phyloP scores from a whole-genome alignment of 2,888 invertebrate species.

The Epirrhoe alternata region DNA sequence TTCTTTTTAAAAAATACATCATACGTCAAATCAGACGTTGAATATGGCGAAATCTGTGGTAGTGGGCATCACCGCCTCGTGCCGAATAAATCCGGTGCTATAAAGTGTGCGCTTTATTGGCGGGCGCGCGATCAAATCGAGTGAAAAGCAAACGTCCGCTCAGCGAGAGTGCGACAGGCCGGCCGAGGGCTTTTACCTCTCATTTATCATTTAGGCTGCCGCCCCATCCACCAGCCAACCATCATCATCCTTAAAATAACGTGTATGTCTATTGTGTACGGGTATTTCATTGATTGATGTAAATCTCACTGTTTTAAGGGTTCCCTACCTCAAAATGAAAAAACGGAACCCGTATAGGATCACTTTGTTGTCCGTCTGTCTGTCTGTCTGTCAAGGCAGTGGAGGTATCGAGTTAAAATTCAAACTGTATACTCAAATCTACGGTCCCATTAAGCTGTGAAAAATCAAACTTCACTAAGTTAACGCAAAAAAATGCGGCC shows the following conservation, averaged over 20 bases:
- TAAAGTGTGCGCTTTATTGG: constrained; percentile 38
- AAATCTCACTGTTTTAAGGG: too few species aligned
- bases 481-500: too few species aligned
- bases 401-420: too few species aligned
- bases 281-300: too few species aligned
- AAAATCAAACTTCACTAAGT: too few species aligned
- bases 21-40: not conserved
- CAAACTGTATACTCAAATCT: too few species aligned
- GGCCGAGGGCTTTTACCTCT: constrained; percentile 52
- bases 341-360: too few species aligned
- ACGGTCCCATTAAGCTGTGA: too few species aligned
- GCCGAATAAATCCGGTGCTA: constrained; percentile 29
- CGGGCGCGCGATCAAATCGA: constrained; percentile 41
- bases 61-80: constrained; percentile 8
- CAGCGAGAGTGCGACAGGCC: constrained; percentile 6
- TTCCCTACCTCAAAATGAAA: too few species aligned
- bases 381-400: too few species aligned
- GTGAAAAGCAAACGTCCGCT: constrained; percentile 35
- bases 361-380: too few species aligned
- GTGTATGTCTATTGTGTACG: not conserved
- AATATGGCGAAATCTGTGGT: not conserved
- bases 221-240: not conserved
- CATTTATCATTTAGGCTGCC: constrained; percentile 57
- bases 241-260: not conserved
- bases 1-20: too few species aligned